phyloP scores from a whole-genome alignment of 1,140 invertebrate genomes.

The Scaptomyza hsui region DNA sequence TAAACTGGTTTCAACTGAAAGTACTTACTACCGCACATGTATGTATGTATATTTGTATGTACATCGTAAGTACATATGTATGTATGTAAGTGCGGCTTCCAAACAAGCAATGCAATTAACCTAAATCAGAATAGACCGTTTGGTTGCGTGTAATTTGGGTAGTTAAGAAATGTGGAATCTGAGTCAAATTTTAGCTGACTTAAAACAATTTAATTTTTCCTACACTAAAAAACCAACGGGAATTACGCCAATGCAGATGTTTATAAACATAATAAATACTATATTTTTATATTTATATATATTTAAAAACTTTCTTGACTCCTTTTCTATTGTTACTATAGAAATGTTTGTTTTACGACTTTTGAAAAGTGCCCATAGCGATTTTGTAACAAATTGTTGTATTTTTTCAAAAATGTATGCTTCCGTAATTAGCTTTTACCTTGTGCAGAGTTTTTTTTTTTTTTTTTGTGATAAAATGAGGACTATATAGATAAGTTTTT shows the following conservation, averaged over 20 bases:
- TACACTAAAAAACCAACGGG: constrained; percentile 4
- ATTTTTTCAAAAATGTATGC: no score
- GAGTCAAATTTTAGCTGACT: constrained; percentile 7
- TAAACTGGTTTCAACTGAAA: constrained; percentile 12
- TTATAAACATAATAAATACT: not conserved
- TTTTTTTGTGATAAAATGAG: no score
- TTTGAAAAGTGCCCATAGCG: no score
- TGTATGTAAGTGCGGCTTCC: constrained; percentile 3
- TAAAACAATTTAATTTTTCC: not conserved
- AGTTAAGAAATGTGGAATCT: constrained; percentile 30
- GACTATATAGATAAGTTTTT: no score
- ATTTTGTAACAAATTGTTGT: no score
- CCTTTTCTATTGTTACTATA: no score
- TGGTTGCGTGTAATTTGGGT: constrained; percentile 31
- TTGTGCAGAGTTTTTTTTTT: no score
- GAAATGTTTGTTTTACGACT: no score
- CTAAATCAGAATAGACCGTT: constrained; percentile 47
- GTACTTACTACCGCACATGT: constrained; percentile 8
- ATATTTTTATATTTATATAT: constrained; percentile 7
- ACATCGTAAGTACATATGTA: not conserved
- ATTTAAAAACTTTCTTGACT: no score
- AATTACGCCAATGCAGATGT: constrained; percentile 36
- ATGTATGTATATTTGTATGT: not conserved
- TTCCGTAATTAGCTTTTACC: no score
- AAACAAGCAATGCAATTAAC: constrained; percentile 49